A percentile compares a stretch with the other conserved stretches of the same genome.
These are phyloP conservation scores for Hylia prasina DNA, from an alignment of 2,113 vertebrate genomes.

Conservation along the genomic window DNA sequence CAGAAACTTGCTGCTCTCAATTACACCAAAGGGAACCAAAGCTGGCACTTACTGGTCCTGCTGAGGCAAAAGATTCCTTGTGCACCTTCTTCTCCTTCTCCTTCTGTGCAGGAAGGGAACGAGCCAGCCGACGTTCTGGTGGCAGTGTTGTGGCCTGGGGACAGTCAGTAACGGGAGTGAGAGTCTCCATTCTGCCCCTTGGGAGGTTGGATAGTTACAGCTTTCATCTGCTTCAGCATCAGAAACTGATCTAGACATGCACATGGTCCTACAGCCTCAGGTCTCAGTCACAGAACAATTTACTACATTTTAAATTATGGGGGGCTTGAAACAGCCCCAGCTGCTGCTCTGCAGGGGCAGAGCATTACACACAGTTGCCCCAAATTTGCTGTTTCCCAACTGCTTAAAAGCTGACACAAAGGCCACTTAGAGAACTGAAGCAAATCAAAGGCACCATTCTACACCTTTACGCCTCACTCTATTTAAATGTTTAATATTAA, in stretches of 20 bases:
- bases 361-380: accelerated
- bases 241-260: neutral
- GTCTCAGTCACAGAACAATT: neutral
- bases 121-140: conserved; percentile 84
- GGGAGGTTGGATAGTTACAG: neutral
- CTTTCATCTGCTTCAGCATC: neutral
- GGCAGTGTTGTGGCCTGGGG: conserved; percentile 83
- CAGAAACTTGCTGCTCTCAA: neutral
- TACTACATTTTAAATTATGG: too few species aligned
- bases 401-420: neutral
- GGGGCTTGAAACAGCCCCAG: neutral
- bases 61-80: conserved; percentile 84
- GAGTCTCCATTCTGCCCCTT: neutral
- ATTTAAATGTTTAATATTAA: neutral
- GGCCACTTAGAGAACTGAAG: neutral
- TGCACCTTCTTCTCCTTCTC: conserved; percentile 84
- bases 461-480: neutral
- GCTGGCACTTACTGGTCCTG: conserved; percentile 82
- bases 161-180: neutral
- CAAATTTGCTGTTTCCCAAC: neutral
- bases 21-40: neutral
- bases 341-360: neutral
- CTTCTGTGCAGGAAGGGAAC: conserved; percentile 87
- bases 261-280: neutral
- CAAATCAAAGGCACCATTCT: neutral